Percentiles rank a stretch among this genome's conserved stretches.
These are phyloP conservation scores for Tachystola acroxantha DNA, from an alignment of 2,888 invertebrate species.

Conservation along the genomic window DNA sequence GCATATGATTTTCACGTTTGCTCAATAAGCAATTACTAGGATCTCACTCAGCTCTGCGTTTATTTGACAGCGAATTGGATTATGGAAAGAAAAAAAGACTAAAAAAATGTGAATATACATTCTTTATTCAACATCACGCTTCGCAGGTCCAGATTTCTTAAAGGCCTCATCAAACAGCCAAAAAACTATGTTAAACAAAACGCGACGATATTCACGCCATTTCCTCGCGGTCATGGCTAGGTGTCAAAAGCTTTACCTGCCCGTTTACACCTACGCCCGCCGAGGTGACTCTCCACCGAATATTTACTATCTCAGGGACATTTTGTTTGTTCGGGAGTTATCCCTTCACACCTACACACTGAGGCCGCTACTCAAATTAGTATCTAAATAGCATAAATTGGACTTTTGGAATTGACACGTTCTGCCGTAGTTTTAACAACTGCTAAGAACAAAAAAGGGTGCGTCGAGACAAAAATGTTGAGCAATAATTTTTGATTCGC, in stretches of 20 bases:
- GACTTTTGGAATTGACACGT: conserved; percentile 48
- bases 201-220: conserved; percentile 67
- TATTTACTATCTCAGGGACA: conserved; percentile 61
- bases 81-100: too few species aligned
- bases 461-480: conserved; percentile 3
- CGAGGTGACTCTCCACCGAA: conserved; percentile 37
- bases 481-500: conserved; percentile 25
- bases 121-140: conserved; percentile 41
- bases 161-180: conserved; percentile 47
- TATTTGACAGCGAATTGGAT: too few species aligned
- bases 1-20: too few species aligned
- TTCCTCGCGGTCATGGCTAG: conserved; percentile 50
- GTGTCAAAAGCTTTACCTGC: conserved; percentile 78
- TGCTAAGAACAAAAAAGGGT: conserved; percentile 11
- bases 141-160: conserved; percentile 31
- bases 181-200: conserved; percentile 67
- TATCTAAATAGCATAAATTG: conserved; percentile 53
- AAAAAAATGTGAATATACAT: conserved; percentile 20
- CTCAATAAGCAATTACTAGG: too few species aligned
- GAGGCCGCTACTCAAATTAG: conserved; percentile 63
- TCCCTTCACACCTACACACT: conserved; percentile 65
- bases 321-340: conserved; percentile 68
- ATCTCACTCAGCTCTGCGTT: too few species aligned
- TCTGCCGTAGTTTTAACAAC: conserved; percentile 24
- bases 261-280: conserved; percentile 59